phyloP scores from a whole-genome alignment of 1,140 invertebrate species.

The Copidosoma floridanum region DNA sequence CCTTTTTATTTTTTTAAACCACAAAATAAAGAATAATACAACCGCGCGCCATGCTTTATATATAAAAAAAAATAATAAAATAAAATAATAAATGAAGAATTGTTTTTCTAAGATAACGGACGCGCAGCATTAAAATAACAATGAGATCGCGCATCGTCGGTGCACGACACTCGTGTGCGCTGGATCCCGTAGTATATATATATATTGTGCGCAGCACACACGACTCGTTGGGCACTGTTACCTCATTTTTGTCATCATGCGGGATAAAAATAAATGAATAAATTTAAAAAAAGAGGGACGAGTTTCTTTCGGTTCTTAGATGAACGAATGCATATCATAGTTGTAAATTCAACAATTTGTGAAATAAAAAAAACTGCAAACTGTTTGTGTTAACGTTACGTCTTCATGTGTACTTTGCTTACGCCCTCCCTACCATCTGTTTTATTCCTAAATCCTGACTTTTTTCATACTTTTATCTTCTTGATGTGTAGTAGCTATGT shows the following conservation, averaged over 20 bases:
- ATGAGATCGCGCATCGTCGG: not conserved
- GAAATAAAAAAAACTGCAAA: slow-evolving; percentile 59
- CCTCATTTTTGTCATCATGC: slow-evolving; percentile 24
- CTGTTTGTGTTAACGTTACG: slow-evolving; percentile 53
- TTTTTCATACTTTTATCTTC: too few relatives aligned
- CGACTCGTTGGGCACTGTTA: slow-evolving; percentile 12
- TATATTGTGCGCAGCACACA: not conserved
- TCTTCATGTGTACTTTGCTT: too few relatives aligned
- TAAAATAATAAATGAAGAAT: not conserved
- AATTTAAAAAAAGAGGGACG: slow-evolving; percentile 28
- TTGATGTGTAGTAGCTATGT: too few relatives aligned
- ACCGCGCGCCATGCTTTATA: too few relatives aligned
- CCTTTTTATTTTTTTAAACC: slow-evolving; percentile 13
- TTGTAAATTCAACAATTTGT: slow-evolving; percentile 67
- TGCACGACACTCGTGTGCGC: not conserved
- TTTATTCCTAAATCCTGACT: too few relatives aligned
- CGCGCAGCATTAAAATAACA: not conserved
- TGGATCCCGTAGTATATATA: too few relatives aligned
- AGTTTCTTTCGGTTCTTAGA: slow-evolving; percentile 67
- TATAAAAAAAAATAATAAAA: too few relatives aligned
- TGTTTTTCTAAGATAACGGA: not conserved
- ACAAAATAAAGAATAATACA: too few relatives aligned
- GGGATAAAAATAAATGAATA: slow-evolving; percentile 16
- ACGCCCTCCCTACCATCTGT: too few relatives aligned
- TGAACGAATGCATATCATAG: slow-evolving; percentile 83